phyloP scores from a whole-genome alignment of 2,888 invertebrate species.

The Drosophila basisetae region DNA sequence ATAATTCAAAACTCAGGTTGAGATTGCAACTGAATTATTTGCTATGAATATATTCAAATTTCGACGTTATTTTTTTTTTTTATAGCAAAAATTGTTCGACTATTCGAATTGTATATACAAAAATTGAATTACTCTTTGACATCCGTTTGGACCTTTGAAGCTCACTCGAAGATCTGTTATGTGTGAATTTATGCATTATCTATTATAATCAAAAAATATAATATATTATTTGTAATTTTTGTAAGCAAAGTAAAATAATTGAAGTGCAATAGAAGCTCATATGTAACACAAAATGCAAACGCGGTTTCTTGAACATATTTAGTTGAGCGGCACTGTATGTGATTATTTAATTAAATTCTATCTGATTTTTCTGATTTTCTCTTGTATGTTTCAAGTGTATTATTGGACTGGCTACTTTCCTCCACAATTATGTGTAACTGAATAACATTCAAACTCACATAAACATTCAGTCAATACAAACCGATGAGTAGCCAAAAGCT shows the following conservation, averaged over 20 bases:
- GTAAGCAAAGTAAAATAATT: not conserved
- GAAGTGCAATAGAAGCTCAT: not conserved
- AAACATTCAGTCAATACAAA: conserved; percentile 17
- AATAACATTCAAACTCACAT: conserved; percentile 15
- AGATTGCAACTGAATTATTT: conserved; percentile 75
- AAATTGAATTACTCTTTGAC: conserved; percentile 1
- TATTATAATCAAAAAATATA: not conserved
- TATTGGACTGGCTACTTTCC: not conserved
- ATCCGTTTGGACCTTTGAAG: not conserved
- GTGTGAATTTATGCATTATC: not conserved
- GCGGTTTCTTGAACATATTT: not conserved
- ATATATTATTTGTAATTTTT: not conserved
- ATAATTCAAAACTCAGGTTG: conserved; percentile 71
- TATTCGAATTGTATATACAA: not conserved
- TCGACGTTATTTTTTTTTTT: conserved; percentile 22
- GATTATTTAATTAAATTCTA: conserved; percentile 4
- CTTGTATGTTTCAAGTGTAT: not conserved
- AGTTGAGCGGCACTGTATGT: not conserved
- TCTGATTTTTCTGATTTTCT: not conserved
- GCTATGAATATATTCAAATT: conserved; percentile 66
- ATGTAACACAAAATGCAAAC: not conserved
- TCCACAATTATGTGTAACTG: conserved; percentile 16
- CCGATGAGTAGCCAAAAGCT: conserved; percentile 46
- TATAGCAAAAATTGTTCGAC: conserved; percentile 13
- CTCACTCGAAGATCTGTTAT: conserved; percentile 3